These are phyloP conservation scores for Vimba vimba DNA, from an alignment of 2,113 vertebrate species.

Conservation along the genomic window DNA sequence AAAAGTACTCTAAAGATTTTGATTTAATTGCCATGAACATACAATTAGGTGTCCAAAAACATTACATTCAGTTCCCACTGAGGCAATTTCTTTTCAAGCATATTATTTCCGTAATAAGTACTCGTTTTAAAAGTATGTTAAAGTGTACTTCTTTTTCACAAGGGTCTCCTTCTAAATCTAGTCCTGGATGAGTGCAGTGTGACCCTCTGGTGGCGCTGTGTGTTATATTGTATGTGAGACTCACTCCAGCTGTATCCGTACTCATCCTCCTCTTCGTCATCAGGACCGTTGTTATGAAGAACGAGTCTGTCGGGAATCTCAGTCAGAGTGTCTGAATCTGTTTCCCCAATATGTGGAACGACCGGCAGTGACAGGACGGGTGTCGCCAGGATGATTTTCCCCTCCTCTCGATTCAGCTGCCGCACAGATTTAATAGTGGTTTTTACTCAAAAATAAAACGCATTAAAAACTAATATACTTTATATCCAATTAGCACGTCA, in stretches of 20 bases:
- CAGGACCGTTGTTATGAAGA: constrained; percentile 58
- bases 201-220: constrained; percentile 11
- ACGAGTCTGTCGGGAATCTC: constrained; percentile 62
- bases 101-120: neutral
- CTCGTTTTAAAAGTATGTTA: neutral
- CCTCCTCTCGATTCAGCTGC: constrained; percentile 81
- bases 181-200: neutral
- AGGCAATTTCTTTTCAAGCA: neutral
- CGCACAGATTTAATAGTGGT: neutral
- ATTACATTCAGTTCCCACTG: neutral
- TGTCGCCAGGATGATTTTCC: constrained; percentile 66
- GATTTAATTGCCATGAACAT: neutral
- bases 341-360: constrained; percentile 79
- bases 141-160: neutral
- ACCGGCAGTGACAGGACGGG: constrained; percentile 73
- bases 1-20: neutral
- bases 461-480: neutral
- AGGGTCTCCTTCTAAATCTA: neutral
- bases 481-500: neutral
- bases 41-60: neutral
- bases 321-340: constrained; percentile 73
- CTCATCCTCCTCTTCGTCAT: constrained; percentile 85
- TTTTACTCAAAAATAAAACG: neutral
- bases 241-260: constrained; percentile 96
- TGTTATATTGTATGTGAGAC: constrained; percentile 61